Conservation (phyloP, 2,888 invertebrate species). For the Zygaena filipendulae region DNA sequence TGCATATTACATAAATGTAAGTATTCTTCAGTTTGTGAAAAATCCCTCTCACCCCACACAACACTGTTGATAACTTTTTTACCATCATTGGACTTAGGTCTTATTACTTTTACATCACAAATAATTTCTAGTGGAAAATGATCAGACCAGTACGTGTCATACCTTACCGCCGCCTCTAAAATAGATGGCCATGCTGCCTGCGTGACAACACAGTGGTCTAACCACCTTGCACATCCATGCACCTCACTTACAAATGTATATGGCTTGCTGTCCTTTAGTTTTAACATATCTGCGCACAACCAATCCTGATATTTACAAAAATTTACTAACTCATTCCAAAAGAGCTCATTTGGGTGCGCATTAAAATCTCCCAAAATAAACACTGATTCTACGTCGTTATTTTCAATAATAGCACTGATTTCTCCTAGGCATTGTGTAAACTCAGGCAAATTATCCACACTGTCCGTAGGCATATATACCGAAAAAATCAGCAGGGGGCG, state of each 20-base stretch:
- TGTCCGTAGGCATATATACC: slow-evolving; percentile 17
- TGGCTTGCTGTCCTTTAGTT: slow-evolving; percentile 4
- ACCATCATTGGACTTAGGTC: slow-evolving; percentile 1
- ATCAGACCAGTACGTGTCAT: slow-evolving; percentile 14
- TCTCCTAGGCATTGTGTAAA: slow-evolving; percentile 13
- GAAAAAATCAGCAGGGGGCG: slow-evolving; percentile 10
- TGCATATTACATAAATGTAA: slow-evolving; percentile 7
- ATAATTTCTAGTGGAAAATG: slow-evolving; percentile 14
- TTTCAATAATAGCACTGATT: slow-evolving; percentile 15
- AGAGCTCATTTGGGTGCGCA: too few relatives aligned
- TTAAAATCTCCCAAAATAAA: too few relatives aligned
- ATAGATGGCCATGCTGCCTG: slow-evolving; percentile 7
- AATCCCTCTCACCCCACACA: slow-evolving; percentile 13
- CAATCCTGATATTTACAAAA: too few relatives aligned
- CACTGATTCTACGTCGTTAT: too few relatives aligned
- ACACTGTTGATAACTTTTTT: slow-evolving; percentile 4
- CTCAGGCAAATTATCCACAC: slow-evolving; percentile 8
- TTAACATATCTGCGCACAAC: slow-evolving; percentile 17
- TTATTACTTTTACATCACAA: slow-evolving; percentile 13
- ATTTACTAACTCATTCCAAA: too few relatives aligned
- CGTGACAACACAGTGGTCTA: slow-evolving; percentile 16
- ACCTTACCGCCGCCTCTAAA: slow-evolving; percentile 3
- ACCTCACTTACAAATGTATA: slow-evolving; percentile 18
- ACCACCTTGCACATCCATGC: slow-evolving; percentile 13
- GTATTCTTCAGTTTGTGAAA: slow-evolving; percentile 8